phyloP scores from a whole-genome alignment of 1,140 invertebrate genomes.

The Dysdera silvatica region DNA sequence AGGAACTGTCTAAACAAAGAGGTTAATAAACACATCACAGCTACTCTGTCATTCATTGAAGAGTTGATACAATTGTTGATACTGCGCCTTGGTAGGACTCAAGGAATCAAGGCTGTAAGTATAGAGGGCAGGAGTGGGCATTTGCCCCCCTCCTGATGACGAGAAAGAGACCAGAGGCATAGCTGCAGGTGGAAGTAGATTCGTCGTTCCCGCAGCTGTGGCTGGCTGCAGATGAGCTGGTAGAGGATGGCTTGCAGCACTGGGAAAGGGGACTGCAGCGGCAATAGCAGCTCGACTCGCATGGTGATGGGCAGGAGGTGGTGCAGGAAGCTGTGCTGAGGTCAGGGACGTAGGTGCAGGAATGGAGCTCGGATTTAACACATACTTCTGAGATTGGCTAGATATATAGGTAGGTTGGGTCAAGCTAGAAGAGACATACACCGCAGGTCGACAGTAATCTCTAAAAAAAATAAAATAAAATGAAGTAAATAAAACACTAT shows the following conservation, averaged over 20 bases:
- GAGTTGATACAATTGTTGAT: too few species aligned
- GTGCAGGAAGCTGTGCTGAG: conserved; percentile 24
- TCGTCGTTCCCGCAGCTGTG: conserved; percentile 12
- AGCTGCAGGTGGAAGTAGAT: conserved; percentile 6
- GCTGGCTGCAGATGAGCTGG: conserved; percentile 26
- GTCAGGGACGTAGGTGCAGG: background rate
- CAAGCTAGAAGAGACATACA: conserved; percentile 30
- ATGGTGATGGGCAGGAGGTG: conserved; percentile 33
- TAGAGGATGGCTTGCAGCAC: conserved; percentile 16
- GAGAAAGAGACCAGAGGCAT: conserved; percentile 16
- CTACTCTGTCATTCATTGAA: too few species aligned
- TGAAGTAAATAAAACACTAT: too few species aligned
- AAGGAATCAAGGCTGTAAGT: conserved; percentile 18
- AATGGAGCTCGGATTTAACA: conserved; percentile 16
- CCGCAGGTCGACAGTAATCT: conserved; percentile 33
- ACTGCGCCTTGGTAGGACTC: conserved; percentile 20
- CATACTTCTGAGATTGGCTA: conserved; percentile 34
- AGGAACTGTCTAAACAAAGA: too few species aligned
- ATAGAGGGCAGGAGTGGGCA: conserved; percentile 11
- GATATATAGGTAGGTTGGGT: conserved; percentile 31
- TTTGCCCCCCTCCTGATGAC: background rate
- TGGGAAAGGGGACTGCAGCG: conserved; percentile 15
- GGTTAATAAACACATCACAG: too few species aligned
- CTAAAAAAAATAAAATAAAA: conserved; percentile 24
- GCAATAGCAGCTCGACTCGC: conserved; percentile 14